These are phyloP conservation scores for Amazonetta brasiliensis DNA, from an alignment of 2,797 vertebrate genomes.

Conservation along the genomic window DNA sequence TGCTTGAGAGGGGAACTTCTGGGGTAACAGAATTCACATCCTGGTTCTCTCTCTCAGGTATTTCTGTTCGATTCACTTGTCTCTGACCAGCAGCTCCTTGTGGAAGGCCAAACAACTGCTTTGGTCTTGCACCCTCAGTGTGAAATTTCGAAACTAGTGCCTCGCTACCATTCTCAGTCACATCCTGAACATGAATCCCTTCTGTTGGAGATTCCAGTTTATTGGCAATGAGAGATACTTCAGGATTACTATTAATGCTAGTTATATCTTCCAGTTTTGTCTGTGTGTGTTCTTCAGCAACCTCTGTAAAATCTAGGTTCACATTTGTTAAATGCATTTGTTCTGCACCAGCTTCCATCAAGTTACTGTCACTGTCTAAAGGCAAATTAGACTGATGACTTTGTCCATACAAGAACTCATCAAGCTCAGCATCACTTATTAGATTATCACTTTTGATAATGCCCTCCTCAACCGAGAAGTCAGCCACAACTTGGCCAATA, in stretches of 20 bases:
- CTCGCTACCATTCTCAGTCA: slow-evolving; percentile 29
- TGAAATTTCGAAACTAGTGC: slow-evolving; percentile 30
- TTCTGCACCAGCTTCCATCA: slow-evolving; percentile 6
- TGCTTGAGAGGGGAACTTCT: background rate
- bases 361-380: slow-evolving; percentile 4
- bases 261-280: slow-evolving; percentile 30
- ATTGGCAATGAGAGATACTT: background rate
- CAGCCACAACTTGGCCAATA: slow-evolving; percentile 57
- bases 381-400: slow-evolving; percentile 65
- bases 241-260: background rate
- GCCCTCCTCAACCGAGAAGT: slow-evolving; percentile 82
- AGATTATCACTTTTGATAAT: slow-evolving; percentile 79
- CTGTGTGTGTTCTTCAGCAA: background rate
- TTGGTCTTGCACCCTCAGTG: slow-evolving; percentile 89
- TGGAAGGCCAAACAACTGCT: slow-evolving; percentile 81
- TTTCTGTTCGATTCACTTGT: background rate
- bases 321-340: background rate
- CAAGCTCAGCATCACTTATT: slow-evolving; percentile 92
- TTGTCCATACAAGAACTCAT: slow-evolving; percentile 90
- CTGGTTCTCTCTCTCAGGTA: slow-evolving; percentile 19
- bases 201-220: slow-evolving; percentile 8
- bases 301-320: slow-evolving; percentile 2
- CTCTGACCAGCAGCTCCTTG: slow-evolving; percentile 64
- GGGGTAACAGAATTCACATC: background rate
- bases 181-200: background rate